phyloP scores from a whole-genome alignment of 2,113 vertebrate genomes.

The Buteo buteo region DNA sequence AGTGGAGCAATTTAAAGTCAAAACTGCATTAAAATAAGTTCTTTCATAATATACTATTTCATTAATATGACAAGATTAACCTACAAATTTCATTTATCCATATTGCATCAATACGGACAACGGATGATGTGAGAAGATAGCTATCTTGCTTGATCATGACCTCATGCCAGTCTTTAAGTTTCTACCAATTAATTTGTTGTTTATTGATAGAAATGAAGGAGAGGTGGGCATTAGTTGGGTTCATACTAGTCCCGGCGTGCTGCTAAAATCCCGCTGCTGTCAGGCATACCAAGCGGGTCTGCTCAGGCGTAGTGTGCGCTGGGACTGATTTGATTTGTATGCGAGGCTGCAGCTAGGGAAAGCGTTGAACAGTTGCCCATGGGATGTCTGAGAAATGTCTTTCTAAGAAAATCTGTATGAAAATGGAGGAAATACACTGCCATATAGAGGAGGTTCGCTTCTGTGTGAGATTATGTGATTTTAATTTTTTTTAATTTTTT shows the following conservation, averaged over 20 bases:
- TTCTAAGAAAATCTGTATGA: not conserved
- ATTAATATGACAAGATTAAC: not conserved
- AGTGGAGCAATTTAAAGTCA: not conserved
- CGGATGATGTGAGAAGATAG: not conserved
- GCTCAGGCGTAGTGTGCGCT: not conserved
- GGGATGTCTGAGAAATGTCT: not conserved
- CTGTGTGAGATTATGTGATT: not conserved
- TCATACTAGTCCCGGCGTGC: accelerated
- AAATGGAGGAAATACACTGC: not conserved
- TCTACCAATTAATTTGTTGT: not conserved
- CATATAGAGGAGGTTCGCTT: not conserved
- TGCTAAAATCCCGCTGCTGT: not conserved
- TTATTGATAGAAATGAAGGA: not conserved
- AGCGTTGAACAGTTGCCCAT: not conserved
- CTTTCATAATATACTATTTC: not conserved
- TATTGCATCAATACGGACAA: not conserved
- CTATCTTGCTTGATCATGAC: not conserved
- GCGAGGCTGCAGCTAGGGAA: not conserved
- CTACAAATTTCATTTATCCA: not conserved
- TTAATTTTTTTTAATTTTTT: not conserved
- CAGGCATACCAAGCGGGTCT: not conserved
- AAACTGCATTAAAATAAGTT: not conserved
- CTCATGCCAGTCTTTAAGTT: not conserved
- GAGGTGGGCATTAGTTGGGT: not conserved
- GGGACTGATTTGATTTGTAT: not conserved